phyloP scores from a whole-genome alignment of 2,888 invertebrate species.

The Bruchidius siliquastri region DNA sequence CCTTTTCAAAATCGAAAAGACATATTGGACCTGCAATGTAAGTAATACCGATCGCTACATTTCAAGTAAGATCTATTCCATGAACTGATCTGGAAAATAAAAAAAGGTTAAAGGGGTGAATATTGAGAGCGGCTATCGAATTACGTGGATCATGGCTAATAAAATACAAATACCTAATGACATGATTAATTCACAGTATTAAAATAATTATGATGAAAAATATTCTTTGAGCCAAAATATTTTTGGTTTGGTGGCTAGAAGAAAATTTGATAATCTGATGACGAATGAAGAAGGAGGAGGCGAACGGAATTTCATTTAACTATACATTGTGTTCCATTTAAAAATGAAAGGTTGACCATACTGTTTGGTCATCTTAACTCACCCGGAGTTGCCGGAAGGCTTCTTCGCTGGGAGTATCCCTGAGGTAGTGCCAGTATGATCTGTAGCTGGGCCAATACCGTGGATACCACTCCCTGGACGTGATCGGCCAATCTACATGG shows the following conservation, averaged over 20 bases:
- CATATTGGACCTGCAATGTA: background rate
- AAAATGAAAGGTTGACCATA: too few species aligned
- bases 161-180: too few species aligned
- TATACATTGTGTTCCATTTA: too few species aligned
- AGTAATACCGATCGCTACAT: background rate
- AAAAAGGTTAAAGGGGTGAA: background rate
- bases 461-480: conserved; percentile 29
- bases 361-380: conserved; percentile 10
- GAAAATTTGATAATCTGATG: too few species aligned
- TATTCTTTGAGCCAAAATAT: too few species aligned
- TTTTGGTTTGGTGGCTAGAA: too few species aligned
- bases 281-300: too few species aligned
- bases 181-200: too few species aligned
- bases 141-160: too few species aligned
- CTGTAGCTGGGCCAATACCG: conserved; percentile 30
- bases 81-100: background rate
- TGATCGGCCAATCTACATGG: conserved; percentile 29
- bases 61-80: background rate
- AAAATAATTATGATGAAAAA: too few species aligned
- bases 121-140: too few species aligned
- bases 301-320: too few species aligned
- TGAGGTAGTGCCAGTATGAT: conserved; percentile 30
- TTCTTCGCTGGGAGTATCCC: conserved; percentile 27
- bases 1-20: background rate
- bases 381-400: conserved; percentile 30